Evolutionary conservation across 2,797 vertebrate genomes (phyloP).

Genomic region (Siniperca obscura): DNA sequence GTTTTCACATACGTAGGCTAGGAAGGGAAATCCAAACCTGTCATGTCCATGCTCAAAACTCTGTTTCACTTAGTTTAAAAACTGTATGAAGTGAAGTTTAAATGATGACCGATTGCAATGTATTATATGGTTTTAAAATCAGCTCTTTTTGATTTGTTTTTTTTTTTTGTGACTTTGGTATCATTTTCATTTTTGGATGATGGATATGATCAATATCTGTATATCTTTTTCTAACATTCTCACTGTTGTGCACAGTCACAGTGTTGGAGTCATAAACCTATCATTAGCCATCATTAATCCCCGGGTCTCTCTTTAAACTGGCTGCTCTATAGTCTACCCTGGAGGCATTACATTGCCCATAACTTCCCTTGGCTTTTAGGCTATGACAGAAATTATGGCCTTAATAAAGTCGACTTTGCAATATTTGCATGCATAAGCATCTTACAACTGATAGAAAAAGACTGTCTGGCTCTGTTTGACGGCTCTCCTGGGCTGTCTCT

Average conservation of each 20-base stretch:
- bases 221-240: conserved; percentile 77
- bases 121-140: conserved; percentile 61
- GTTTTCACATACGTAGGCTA: background rate
- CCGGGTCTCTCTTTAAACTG: conserved; percentile 74
- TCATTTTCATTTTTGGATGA: conserved; percentile 73
- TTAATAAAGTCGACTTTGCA: conserved; percentile 84
- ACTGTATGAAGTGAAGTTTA: background rate
- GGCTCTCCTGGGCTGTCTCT: conserved; percentile 66
- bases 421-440: conserved; percentile 85
- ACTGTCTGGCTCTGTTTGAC: conserved; percentile 78
- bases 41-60: conserved; percentile 16
- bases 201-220: conserved; percentile 74
- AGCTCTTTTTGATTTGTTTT: conserved; percentile 47
- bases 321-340: conserved; percentile 70
- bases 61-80: conserved; percentile 12
- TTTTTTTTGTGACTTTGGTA: conserved; percentile 60
- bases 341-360: conserved; percentile 80
- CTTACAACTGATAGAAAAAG: conserved; percentile 79
- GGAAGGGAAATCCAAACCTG: conserved; percentile 17
- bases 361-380: conserved; percentile 82
- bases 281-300: conserved; percentile 84
- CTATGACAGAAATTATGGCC: conserved; percentile 83
- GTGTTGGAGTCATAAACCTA: conserved; percentile 84
- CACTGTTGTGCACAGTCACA: conserved; percentile 72
- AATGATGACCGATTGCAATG: conserved; percentile 29